Percentiles rank a stretch among this genome's conserved stretches.
Evolutionary conservation across 2,797 vertebrate genomes (phyloP).

Genomic region (Acipenser oxyrinchus): DNA sequence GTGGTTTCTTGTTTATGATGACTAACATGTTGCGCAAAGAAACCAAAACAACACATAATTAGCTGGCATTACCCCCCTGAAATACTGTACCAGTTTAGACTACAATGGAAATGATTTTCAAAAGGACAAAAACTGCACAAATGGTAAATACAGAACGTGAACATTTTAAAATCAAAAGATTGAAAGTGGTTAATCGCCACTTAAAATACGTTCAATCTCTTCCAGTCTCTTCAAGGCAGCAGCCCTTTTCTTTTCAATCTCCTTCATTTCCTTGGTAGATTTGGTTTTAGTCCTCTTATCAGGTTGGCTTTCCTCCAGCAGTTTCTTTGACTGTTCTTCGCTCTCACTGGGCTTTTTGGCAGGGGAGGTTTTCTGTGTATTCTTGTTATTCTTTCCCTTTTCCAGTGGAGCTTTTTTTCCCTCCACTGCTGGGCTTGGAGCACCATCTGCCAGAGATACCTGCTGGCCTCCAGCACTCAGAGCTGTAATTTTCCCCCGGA

Average conservation of each 20-base stretch:
- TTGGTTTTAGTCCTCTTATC: slow-evolving; percentile 73
- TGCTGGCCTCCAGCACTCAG: slow-evolving; percentile 57
- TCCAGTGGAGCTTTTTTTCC: slow-evolving; percentile 41
- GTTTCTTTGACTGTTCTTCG: slow-evolving; percentile 55
- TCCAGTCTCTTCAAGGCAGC: slow-evolving; percentile 94
- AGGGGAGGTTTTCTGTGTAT: slow-evolving; percentile 58
- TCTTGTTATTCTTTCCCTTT: slow-evolving; percentile 56
- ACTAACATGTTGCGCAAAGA: neutral
- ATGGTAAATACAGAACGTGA: neutral
- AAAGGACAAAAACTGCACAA: neutral
- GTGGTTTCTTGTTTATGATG: too few relatives aligned
- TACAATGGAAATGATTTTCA: neutral
- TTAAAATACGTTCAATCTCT: slow-evolving; percentile 96
- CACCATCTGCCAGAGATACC: slow-evolving; percentile 37
- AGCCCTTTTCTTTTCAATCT: slow-evolving; percentile 91
- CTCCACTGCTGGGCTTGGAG: slow-evolving; percentile 21
- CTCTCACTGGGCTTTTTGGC: slow-evolving; percentile 37
- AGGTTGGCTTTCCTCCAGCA: slow-evolving; percentile 50
- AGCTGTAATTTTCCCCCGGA: slow-evolving; percentile 84
- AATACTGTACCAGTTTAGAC: too few relatives aligned
- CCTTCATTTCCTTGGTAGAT: slow-evolving; percentile 86
- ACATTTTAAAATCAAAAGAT: neutral
- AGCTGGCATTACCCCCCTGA: neutral
- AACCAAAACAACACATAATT: neutral
- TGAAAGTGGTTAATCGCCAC: slow-evolving; percentile 72